Base-by-base conservation (phyloP, 2,888 invertebrate genomes). In the Sinotaia quadrata region DNA sequence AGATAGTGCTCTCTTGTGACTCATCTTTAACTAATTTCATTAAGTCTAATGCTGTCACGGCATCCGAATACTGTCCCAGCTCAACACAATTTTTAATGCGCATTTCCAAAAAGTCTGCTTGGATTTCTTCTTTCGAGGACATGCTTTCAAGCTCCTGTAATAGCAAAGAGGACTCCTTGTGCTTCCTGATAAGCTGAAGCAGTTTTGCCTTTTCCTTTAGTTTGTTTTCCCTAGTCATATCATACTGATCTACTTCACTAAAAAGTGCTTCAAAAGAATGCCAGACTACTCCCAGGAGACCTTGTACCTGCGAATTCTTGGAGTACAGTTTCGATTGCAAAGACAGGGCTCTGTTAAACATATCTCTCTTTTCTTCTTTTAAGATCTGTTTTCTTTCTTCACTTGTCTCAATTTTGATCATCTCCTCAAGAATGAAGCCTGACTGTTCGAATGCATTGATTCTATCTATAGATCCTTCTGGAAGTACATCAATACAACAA, bases 141-240 rank as follows among this genome's bases (percentile, higher is more conserved):
- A 61, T 61, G 10, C 33, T 15, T 31, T 61, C 24, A 33, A 61
- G 4, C 51, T 49, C 49, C 51, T 61, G 61, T 15, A 61, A 44
- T 3, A 61, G n/a, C 8, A 21, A 34, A 27, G 51, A 4, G 36
- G 51, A 51, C n/a, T 44, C 34, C 36, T 34, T 49, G 51, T 51
- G 31, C 34, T 51, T 33, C 12, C 34, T 34, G 49, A 49, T 33
- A 18, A 49, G 49, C 27, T 61, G 33, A 21, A 24, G 24, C 4
- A 61, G 61, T 24, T 12, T 61, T 15, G 61, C 61, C 49, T 51
- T 51, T 34, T 51, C 51, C 21, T 34, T 34, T 10, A 49, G 12
- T 15, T 61, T 61, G 24, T 31, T 4, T 18, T 4, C 15, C 12
- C 10, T 3, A 7, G 34, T 31, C 4, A n/a, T 2, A 24, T 33